Evolutionary conservation across 2,797 vertebrate species (phyloP).

Genomic region (Zalophus californianus): DNA sequence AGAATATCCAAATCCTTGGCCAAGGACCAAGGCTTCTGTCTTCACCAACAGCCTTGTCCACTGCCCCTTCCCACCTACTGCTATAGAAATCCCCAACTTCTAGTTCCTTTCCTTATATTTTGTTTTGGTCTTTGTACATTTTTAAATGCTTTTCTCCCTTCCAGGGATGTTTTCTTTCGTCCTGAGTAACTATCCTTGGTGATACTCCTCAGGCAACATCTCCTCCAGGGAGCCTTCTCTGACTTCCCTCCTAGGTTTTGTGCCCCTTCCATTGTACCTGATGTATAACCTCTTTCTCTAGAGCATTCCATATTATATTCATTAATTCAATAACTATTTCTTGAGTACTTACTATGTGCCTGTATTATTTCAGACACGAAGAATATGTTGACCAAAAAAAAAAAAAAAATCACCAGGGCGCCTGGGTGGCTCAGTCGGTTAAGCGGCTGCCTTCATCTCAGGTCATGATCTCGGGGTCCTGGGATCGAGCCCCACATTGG

Average conservation of each 20-base stretch:
- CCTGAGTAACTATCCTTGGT: not conserved
- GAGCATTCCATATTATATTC: not conserved
- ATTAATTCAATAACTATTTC: not conserved
- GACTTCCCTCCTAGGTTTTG: not conserved
- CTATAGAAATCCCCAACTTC: not conserved
- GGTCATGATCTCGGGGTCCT: too few species aligned
- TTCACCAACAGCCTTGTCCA: not conserved
- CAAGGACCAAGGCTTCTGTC: not conserved
- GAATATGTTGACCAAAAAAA: not conserved
- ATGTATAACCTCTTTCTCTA: not conserved
- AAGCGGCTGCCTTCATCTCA: too few species aligned
- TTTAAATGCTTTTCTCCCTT: not conserved
- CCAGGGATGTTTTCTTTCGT: not conserved
- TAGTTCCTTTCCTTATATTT: not conserved
- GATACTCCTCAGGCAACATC: not conserved
- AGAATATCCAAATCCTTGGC: not conserved
- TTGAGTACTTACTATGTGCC: not conserved
- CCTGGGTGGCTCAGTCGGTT: too few species aligned
- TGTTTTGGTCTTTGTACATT: not conserved
- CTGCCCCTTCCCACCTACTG: not conserved
- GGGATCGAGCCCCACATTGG: too few species aligned
- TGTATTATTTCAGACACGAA: not conserved
- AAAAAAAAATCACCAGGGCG: not conserved
- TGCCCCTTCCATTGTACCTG: not conserved
- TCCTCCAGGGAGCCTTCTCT: not conserved